phyloP scores from a whole-genome alignment of 2,113 vertebrate genomes.

The Oncorhynchus clarkii region DNA sequence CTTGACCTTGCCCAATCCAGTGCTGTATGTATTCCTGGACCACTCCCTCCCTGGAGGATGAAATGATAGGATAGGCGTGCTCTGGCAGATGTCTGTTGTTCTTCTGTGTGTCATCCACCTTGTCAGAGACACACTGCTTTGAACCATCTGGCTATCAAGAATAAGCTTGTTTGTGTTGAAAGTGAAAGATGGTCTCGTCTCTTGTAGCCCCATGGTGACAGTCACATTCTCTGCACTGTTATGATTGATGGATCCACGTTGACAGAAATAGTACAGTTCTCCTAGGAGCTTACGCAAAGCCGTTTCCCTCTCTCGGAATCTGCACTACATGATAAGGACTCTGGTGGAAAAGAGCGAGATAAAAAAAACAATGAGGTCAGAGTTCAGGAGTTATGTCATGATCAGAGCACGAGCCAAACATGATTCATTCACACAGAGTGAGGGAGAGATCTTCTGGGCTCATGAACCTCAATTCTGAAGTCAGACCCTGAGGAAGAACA shows the following conservation, averaged over 20 bases:
- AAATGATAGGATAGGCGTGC: constrained; percentile 45
- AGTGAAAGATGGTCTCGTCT: no score
- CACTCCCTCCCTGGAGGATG: constrained; percentile 28
- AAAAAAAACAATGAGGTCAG: constrained; percentile 35
- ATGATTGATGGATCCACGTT: constrained; percentile 10
- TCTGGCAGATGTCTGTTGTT: constrained; percentile 37
- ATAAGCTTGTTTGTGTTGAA: no score
- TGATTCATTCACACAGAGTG: constrained; percentile 7
- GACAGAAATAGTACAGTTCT: neutral
- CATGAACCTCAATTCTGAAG: constrained; percentile 1
- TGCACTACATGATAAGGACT: constrained; percentile 18
- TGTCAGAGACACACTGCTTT: constrained; percentile 25
- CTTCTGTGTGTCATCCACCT: constrained; percentile 41
- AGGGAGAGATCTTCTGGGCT: neutral
- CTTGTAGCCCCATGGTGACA: no score
- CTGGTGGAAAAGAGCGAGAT: neutral
- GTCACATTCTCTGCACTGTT: constrained; percentile 8
- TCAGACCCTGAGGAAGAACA: neutral
- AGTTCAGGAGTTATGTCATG: constrained; percentile 46
- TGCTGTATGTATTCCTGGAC: neutral
- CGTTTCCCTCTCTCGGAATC: neutral
- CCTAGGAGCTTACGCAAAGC: constrained; percentile 16
- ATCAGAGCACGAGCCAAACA: constrained; percentile 24
- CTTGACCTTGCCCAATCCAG: constrained; percentile 24
- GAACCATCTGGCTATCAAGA: no score